Percentiles rank a stretch among this genome's conserved stretches.
These are phyloP conservation scores for Decapterus maruadsi DNA, from an alignment of 2,797 vertebrate species.

Conservation along the genomic window DNA sequence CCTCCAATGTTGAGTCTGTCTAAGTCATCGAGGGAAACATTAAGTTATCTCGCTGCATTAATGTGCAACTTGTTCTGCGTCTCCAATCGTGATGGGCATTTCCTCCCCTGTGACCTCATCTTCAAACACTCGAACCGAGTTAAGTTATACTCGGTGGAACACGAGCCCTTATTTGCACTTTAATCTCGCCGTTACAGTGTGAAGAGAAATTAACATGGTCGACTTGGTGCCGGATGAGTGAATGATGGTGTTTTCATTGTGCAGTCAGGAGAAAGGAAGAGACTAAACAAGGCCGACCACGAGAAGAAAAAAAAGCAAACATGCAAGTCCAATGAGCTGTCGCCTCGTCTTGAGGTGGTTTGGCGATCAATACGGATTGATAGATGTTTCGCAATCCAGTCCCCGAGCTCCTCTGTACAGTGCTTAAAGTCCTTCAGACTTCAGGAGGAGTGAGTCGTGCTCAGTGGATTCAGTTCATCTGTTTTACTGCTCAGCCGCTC, in stretches of 20 bases:
- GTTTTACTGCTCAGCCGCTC: conserved; percentile 8
- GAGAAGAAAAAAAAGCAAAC: conserved; percentile 11
- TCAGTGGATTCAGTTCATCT: conserved; percentile 16
- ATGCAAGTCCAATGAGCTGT: conserved; percentile 50
- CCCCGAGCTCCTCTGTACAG: conserved; percentile 40
- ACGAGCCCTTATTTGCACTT: conserved; percentile 38
- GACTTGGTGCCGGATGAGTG: conserved; percentile 39
- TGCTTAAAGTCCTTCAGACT: conserved; percentile 41
- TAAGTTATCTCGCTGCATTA: conserved; percentile 48
- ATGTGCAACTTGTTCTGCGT: conserved; percentile 42
- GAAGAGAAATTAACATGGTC: conserved; percentile 26
- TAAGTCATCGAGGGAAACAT: conserved; percentile 38
- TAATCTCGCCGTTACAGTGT: conserved; percentile 35
- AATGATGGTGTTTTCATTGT: conserved; percentile 39
- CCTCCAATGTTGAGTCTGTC: conserved; percentile 29
- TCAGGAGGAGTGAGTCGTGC: conserved; percentile 17
- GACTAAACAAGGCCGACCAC: conserved; percentile 27
- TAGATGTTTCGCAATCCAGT: conserved; percentile 51
- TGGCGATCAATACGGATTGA: conserved; percentile 66
- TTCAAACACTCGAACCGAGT: conserved; percentile 35
- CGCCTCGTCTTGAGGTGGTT: conserved; percentile 51
- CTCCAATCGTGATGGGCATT: conserved; percentile 41
- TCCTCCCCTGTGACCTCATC: conserved; percentile 46
- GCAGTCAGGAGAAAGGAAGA: conserved; percentile 23
- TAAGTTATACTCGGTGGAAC: conserved; percentile 38